Base-by-base conservation (phyloP, 2,113 vertebrate genomes). In the Triplophysa siluroides region DNA sequence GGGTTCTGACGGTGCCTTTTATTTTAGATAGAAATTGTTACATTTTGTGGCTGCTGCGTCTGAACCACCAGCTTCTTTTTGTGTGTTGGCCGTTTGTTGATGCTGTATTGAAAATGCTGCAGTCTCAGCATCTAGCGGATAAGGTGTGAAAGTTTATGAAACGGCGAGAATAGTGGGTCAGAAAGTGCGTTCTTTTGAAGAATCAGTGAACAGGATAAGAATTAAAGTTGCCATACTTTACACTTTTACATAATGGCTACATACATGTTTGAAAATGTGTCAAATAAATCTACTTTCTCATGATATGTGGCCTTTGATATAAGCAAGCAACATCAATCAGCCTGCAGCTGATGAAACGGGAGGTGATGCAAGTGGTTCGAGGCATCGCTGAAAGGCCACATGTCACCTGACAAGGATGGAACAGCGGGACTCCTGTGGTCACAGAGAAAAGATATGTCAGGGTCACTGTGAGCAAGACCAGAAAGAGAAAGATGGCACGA, bases 401-500 rank as follows among this genome's bases (percentile, higher is more conserved):
- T 90, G 90, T 91, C 89, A 89, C 82, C 86, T 79, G 63, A 84
- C 78, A 65, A 84, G 78, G 78, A 82, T 77, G 63, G 83, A 88
- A 85, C 89, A 81, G 81, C 62, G 26, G 86, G 90, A 78, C 67
- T 60, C 76, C 69, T 60, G 60, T 80, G 78, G 84, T 71, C 83
- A 50, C 82, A 81, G 80, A 72, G 70, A 83, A 87, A 85, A 88
- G 89, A 90, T 88, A 71, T 88, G 87, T 89, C 88, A 82, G 88
- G 91, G 90, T 90, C 84, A 81, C 82, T 86, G 90, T 91, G 85
- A 90, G 86, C 91, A 89, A 89, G 87, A 87, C 19, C 87, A 87
- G 87, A 81, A 14, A 86, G 88, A 56, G 16, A 52, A 52, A 52
- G 74, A 50, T 47, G 69, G 47, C 80, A 86, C 68, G 83, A 71